phyloP scores from a whole-genome alignment of 64 coral and sea anemone species.

The Montipora capricornis region DNA sequence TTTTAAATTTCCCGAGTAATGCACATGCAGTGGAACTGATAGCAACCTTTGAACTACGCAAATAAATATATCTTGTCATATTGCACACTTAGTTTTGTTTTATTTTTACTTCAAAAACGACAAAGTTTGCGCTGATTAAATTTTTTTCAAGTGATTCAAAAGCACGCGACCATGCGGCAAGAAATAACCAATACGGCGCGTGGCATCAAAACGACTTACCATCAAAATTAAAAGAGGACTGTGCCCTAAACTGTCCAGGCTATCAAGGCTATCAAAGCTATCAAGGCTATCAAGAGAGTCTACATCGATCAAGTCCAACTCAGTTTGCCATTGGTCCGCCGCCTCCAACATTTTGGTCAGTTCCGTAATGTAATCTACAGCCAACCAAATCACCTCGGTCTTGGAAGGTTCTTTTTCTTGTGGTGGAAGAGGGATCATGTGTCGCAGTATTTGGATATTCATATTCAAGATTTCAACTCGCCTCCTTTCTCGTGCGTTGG shows the following conservation, averaged over 20 bases:
- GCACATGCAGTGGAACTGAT: too few species aligned
- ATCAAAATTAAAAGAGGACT: conserved; percentile 46
- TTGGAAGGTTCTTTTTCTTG: conserved; percentile 79
- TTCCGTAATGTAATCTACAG: conserved; percentile 67
- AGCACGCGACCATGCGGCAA: background rate
- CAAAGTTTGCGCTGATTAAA: background rate
- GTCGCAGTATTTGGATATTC: conserved; percentile 74
- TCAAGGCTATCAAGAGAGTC: conserved; percentile 35
- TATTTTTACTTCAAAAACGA: too few species aligned
- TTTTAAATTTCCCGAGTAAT: too few species aligned
- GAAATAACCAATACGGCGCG: background rate
- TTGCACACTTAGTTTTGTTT: too few species aligned
- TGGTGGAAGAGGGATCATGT: conserved; percentile 71
- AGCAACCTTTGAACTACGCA: too few species aligned
- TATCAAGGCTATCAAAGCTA: conserved; percentile 25
- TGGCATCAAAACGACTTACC: background rate
- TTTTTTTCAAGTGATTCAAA: background rate
- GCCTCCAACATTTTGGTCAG: conserved; percentile 71
- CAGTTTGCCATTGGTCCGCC: conserved; percentile 17
- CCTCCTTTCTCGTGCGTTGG: conserved; percentile 71
- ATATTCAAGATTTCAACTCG: conserved; percentile 74
- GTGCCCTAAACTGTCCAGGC: conserved; percentile 27
- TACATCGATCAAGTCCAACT: conserved; percentile 34
- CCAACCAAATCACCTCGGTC: conserved; percentile 77
- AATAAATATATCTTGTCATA: too few species aligned